Evolutionary conservation across 1,140 invertebrate genomes (phyloP), one percentile per base, ranked within the genome.

Genomic region (Lordiphosa clarofinis): DNA sequence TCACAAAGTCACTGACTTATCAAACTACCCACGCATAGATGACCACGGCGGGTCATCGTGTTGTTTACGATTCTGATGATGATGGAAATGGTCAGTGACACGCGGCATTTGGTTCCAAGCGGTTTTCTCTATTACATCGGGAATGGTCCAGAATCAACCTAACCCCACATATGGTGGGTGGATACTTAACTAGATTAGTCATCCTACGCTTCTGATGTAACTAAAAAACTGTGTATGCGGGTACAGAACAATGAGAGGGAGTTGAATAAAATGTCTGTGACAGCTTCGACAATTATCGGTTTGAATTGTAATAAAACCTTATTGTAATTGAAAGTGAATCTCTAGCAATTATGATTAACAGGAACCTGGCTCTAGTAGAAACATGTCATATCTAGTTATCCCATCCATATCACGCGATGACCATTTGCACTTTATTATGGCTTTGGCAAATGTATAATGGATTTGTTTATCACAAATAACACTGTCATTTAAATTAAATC

Each of bases 21-120:
- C 5, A 79, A 56, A 54, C 33, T 24, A 15, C 8, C 28, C 13
- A 11, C 21, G 37, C 71, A 53, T 37, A 63, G 49, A 60, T 72
- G 56, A 56, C 61, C 63, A 60, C 71, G 65, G 56, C 40, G 54
- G 65, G 36, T 60, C 52, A 78, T 78, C 53, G 59, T 55, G 58
- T 57, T 67, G 62, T 57, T 57, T 38, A 54, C 63, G 59, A 63
- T 46, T 35, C 40, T 65, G 48, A 31, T 55, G 15, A 50, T 35
- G 38, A 19, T 19, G 42, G 42, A 52, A 69, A 70, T 47, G 66
- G 66, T 61, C 39, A 59, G 56, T 38, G 70, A 56, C 66, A 63
- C 66, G 53, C 52, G 71, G 56, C 52, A 48, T 58, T 54, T 39
- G 53, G 53, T 52, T 68, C 36, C 1, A 50, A 58, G 50, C 54